Conservation (phyloP, 2,888 invertebrate genomes). For the Scaptomyza polygonia region DNA sequence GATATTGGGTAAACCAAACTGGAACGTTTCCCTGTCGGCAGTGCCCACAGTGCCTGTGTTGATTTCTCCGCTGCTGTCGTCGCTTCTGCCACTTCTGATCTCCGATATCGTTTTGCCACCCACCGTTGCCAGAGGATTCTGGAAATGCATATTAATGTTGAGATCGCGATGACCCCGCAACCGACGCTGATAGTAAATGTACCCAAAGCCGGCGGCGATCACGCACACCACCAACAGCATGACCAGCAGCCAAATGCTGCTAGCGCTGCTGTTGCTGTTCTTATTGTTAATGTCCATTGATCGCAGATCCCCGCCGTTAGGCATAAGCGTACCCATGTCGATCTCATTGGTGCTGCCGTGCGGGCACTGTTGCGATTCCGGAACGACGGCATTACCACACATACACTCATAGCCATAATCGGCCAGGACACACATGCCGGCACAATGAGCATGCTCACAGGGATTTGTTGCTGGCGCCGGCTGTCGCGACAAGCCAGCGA, state of each 20-base stretch:
- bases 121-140: slow-evolving; percentile 83
- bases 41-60: slow-evolving; percentile 34
- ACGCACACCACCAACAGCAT: slow-evolving; percentile 47
- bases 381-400: slow-evolving; percentile 85
- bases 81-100: slow-evolving; percentile 19
- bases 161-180: slow-evolving; percentile 85
- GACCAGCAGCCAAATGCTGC: slow-evolving; percentile 28
- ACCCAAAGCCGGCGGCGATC: slow-evolving; percentile 62
- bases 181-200: slow-evolving; percentile 77
- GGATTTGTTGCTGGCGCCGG: slow-evolving; percentile 84
- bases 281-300: slow-evolving; percentile 28
- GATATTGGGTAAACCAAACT: slow-evolving; percentile 61
- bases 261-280: not conserved
- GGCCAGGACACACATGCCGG: slow-evolving; percentile 87
- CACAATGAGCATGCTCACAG: slow-evolving; percentile 86
- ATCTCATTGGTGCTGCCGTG: slow-evolving; percentile 61
- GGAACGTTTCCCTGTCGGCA: slow-evolving; percentile 41
- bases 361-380: slow-evolving; percentile 81
- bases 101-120: slow-evolving; percentile 49
- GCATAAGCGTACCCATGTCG: not conserved
- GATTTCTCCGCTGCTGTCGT: slow-evolving; percentile 27
- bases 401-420: slow-evolving; percentile 85
- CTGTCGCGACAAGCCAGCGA: slow-evolving; percentile 86
- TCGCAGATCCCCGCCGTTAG: slow-evolving; percentile 22
- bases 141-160: slow-evolving; percentile 84